Percentiles rank a stretch among this genome's conserved stretches.
Evolutionary conservation across 1,140 invertebrate species (phyloP).

Genomic region (Cydia splendana): DNA sequence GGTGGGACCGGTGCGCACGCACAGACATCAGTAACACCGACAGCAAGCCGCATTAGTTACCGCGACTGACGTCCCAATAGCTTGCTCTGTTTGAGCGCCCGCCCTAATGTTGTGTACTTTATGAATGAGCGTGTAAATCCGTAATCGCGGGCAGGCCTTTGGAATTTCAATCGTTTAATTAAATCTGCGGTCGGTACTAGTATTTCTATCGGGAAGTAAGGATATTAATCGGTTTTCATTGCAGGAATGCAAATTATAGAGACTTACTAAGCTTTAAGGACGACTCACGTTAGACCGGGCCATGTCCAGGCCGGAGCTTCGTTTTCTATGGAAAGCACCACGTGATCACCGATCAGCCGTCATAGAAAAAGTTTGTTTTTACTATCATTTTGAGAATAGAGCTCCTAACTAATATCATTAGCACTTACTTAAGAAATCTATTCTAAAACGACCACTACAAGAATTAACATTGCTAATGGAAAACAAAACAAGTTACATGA

Average conservation of each 20-base stretch:
- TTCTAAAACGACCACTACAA: too few relatives aligned
- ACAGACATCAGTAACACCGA: constrained; percentile 47
- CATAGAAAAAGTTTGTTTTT: too few relatives aligned
- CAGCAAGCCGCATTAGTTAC: constrained; percentile 48
- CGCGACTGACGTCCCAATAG: constrained; percentile 52
- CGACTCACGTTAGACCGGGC: too few relatives aligned
- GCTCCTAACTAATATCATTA: too few relatives aligned
- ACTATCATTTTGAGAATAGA: not conserved
- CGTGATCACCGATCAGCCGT: too few relatives aligned
- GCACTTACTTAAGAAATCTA: too few relatives aligned
- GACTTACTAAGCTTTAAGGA: not conserved
- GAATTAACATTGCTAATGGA: not conserved
- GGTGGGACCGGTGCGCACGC: constrained; percentile 41
- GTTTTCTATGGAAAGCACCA: too few relatives aligned
- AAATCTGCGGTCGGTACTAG: constrained; percentile 12
- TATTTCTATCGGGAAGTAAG: constrained; percentile 14
- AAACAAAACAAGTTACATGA: not conserved
- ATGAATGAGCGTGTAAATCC: constrained; percentile 51
- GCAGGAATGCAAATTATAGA: not conserved
- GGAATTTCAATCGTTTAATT: constrained; percentile 30
- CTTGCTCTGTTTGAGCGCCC: constrained; percentile 39
- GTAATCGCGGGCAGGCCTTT: constrained; percentile 12
- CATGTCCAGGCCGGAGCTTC: too few relatives aligned
- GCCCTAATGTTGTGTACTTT: constrained; percentile 39
- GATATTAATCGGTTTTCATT: not conserved